Base-by-base conservation (phyloP, 1,140 invertebrate genomes). In the Lepidurus packardi region DNA sequence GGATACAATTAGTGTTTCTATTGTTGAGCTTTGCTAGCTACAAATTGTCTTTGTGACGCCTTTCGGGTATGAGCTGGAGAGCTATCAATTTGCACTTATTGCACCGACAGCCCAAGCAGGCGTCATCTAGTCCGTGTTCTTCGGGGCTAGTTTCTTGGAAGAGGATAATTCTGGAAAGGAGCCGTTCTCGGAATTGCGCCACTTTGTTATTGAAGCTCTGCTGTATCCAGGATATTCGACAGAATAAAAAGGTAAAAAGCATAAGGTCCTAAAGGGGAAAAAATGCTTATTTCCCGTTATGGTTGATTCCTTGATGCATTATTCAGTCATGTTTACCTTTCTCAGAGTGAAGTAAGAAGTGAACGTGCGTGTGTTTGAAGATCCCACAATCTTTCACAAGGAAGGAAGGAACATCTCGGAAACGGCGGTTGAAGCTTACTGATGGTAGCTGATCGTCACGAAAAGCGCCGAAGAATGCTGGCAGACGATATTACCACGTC, bases 381-480 rank as follows among this genome's bases (percentile, higher is more conserved):
- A 34, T 34, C 34, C 1, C 45, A 0, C 9, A 10, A 65, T 16
- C n/a, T 65, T 16, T 13, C 21, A 13, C 6, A 65, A 65, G 9
- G 21, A 65, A 21, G 9, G 53, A n/a, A 65, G 21, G 16, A 65
- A 8, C 21, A 65, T 16, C 16, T 9, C 53, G 21, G 16, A 21
- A n/a, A 65, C 45, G 53, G 16, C 53, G 16, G 9, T n/a, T 16
- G 21, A 65, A 16, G 53, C 53, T n/a, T 21, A 9, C 21, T 21
- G 53, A 65, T 65, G 53, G 21, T 65, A 13, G 16, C 16, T 65
- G 53, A 65, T 65, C 53, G 53, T 7, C 16, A 65, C 53, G 53
- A 65, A 21, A 65, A 65, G 21, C 53, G 53, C 53, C 53, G 53
- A 65, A 65, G 53, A 65, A 65, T 65, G 53, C 53, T 21, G 53